phyloP scores from a whole-genome alignment of 2,113 vertebrate species.

The Caranx ignobilis region DNA sequence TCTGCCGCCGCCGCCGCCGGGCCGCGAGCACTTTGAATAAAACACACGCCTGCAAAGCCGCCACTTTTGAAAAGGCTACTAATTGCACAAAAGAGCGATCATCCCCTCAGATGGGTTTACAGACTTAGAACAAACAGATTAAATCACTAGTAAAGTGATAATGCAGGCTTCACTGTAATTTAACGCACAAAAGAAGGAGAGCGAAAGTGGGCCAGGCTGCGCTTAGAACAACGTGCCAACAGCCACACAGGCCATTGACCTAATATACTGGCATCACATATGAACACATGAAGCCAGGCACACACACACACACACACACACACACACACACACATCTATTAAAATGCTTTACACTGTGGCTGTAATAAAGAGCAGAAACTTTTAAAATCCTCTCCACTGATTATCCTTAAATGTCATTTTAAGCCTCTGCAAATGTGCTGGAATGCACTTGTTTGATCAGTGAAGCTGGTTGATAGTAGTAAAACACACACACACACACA shows the following conservation, averaged over 20 bases:
- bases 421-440: conserved; percentile 24
- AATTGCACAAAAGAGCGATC: conserved; percentile 84
- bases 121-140: conserved; percentile 83
- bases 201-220: conserved; percentile 74
- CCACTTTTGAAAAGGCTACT: conserved; percentile 82
- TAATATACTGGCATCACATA: conserved; percentile 49
- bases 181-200: conserved; percentile 68
- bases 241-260: conserved; percentile 56
- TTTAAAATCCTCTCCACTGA: conserved; percentile 42
- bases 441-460: conserved; percentile 35
- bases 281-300: conserved; percentile 38
- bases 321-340: conserved; percentile 23
- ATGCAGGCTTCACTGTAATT: conserved; percentile 81
- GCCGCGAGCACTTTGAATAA: conserved; percentile 80
- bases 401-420: conserved; percentile 33
- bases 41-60: conserved; percentile 77
- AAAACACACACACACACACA: not conserved
- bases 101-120: conserved; percentile 83
- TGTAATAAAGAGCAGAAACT: conserved; percentile 41
- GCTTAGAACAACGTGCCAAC: conserved; percentile 76
- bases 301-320: not conserved
- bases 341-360: conserved; percentile 46
- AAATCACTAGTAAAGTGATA: conserved; percentile 81
- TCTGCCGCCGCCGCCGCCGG: conserved; percentile 69
- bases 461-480: not conserved